Base-by-base conservation (phyloP, 2,888 invertebrate species). In the Miltochrista miniata region DNA sequence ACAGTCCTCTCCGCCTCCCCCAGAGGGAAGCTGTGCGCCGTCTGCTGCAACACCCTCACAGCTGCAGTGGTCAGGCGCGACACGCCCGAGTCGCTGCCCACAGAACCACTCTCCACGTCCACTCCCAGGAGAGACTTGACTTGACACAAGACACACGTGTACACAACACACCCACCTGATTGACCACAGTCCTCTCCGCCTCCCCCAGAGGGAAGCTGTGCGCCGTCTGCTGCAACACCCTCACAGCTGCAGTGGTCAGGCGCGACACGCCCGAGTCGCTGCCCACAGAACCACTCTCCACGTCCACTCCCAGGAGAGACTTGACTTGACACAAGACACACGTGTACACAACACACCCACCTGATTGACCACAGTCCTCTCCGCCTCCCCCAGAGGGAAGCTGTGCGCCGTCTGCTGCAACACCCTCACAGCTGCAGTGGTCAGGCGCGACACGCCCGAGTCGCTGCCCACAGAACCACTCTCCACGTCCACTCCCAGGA, bases 131-230 rank as follows among this genome's bases (percentile, higher is more conserved):
- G 83, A 10, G 94, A 92, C 66, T 95, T 94, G 44, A 96, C 93
- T 76, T 96, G n/a, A n/a, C n/a, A n/a, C n/a, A n/a, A n/a, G n/a
- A n/a, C n/a, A n/a, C n/a, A n/a, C n/a, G n/a, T n/a, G n/a, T n/a
- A n/a, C n/a, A n/a, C n/a, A n/a, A n/a, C n/a, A n/a, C n/a, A n/a
- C n/a, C n/a, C n/a, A n/a, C n/a, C n/a, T n/a, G n/a, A n/a, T n/a
- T n/a, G n/a, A n/a, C n/a, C n/a, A n/a, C n/a, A n/a, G 94, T 94
- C 45, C 94, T 86, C 76, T 95, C 95, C 3, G 94, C 94, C 53
- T 95, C 95, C 3, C 93, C 93, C 45, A 95, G 85, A 4, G 95
- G 95, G 83, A 95, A 96, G 48, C 92, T 93, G 48, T 96, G 95
- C 0, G 94, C 93, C 0, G 96, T 95, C 61, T 93, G 93, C 50